Evolutionary conservation across 2,113 vertebrate species (phyloP).

Genomic region (Zosterops hypoxanthus): DNA sequence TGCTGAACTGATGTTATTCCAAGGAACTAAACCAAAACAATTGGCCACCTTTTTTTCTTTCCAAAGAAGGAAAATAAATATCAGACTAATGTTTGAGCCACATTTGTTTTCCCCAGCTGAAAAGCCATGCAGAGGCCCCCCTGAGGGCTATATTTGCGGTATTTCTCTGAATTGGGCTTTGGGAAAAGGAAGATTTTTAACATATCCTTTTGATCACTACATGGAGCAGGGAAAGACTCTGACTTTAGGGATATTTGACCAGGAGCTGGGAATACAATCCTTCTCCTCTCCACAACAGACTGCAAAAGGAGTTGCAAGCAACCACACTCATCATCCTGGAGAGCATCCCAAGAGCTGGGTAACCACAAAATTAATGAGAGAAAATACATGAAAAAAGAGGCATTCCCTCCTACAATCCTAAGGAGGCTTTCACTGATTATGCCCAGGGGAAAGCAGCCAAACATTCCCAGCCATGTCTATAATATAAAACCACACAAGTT

Average conservation of each 20-base stretch:
- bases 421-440: background rate
- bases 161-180: background rate
- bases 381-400: background rate
- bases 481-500: background rate
- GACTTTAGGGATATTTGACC: background rate
- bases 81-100: background rate
- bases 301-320: background rate
- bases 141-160: background rate
- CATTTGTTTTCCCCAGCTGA: background rate
- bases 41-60: background rate
- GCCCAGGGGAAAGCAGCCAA: background rate
- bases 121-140: background rate
- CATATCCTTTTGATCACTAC: background rate
- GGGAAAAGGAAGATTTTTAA: background rate
- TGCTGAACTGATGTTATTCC: background rate
- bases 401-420: background rate
- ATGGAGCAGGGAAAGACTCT: background rate
- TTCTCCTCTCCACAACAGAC: background rate
- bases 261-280: background rate
- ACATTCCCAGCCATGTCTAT: background rate
- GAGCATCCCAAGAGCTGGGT: background rate
- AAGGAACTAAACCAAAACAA: background rate
- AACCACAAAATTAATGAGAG: constrained; percentile 13
- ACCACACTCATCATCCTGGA: background rate
- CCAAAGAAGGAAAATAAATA: background rate